A percentile compares a stretch with the other conserved stretches of the same genome.
Conservation (phyloP, 2,888 invertebrate genomes). For the Stenichneumon culpator region DNA sequence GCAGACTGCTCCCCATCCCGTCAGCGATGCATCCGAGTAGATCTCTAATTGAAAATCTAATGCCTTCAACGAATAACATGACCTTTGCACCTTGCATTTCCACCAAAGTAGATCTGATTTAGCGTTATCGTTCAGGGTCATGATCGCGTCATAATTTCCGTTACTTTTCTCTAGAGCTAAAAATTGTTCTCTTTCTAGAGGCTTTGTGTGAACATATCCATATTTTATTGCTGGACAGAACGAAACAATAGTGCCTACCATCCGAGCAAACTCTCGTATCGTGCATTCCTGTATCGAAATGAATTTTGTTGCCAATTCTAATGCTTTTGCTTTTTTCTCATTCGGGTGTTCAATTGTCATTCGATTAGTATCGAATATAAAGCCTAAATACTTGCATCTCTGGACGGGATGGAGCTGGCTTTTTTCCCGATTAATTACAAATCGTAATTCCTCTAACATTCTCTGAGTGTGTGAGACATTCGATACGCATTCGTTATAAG, state of each 20-base stretch:
- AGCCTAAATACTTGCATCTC: conserved; percentile 51
- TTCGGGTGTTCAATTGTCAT: conserved; percentile 50
- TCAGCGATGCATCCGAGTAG: conserved; percentile 5
- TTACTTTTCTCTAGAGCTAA: conserved; percentile 21
- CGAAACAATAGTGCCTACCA: conserved; percentile 52
- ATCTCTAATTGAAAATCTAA: conserved; percentile 4
- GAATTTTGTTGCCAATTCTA: conserved; percentile 10
- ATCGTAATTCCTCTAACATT: conserved; percentile 28
- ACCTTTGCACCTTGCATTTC: not conserved
- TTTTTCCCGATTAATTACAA: conserved; percentile 46
- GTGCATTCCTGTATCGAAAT: conserved; percentile 17
- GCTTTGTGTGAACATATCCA: conserved; percentile 17
- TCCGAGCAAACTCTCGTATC: conserved; percentile 53
- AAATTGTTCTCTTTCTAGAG: conserved; percentile 26
- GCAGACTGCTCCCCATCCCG: conserved; percentile 33
- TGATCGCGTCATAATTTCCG: conserved; percentile 29
- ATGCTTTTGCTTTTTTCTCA: conserved; percentile 43
- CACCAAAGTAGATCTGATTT: conserved; percentile 21
- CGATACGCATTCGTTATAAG: not conserved
- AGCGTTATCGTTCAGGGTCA: not conserved
- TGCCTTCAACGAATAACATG: not conserved
- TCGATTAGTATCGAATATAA: conserved; percentile 47
- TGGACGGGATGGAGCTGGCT: conserved; percentile 9
- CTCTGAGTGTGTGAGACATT: not conserved
- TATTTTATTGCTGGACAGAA: conserved; percentile 33